These are phyloP conservation scores for Yponomeuta malinellus DNA, from an alignment of 2,888 invertebrate species.

Conservation along the genomic window DNA sequence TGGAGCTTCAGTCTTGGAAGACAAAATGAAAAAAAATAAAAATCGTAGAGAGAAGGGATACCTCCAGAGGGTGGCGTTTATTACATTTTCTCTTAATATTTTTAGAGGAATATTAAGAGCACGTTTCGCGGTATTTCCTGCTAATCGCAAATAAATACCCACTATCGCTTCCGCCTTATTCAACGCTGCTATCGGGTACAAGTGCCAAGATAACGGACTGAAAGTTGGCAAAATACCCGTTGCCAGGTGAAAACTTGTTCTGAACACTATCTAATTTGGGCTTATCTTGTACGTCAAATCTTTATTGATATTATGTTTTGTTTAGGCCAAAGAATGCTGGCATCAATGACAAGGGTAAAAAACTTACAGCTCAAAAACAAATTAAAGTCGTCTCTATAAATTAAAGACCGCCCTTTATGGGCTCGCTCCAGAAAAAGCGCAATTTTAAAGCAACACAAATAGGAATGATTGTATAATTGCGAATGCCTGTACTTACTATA, in stretches of 20 bases:
- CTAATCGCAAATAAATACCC: conserved; percentile 2
- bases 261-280: conserved; percentile 1
- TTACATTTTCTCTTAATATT: too few species aligned
- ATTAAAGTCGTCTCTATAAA: not conserved
- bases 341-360: not conserved
- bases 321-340: not conserved
- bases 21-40: too few species aligned
- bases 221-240: conserved; percentile 7
- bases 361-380: not conserved
- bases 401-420: not conserved
- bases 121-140: not conserved
- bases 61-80: too few species aligned
- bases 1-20: too few species aligned
- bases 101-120: too few species aligned
- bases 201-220: conserved; percentile 11
- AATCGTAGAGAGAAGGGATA: too few species aligned
- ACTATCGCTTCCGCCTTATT: conserved; percentile 17
- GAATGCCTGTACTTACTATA: conserved; percentile 7
- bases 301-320: not conserved
- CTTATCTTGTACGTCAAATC: conserved; percentile 8
- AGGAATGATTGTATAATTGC: conserved; percentile 2
- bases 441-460: not conserved
- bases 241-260: conserved; percentile 3
- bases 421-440: not conserved
- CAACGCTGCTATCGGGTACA: conserved; percentile 13